Evolutionary conservation across 2,888 invertebrate species (phyloP).

Genomic region (Thereva nobilitata): DNA sequence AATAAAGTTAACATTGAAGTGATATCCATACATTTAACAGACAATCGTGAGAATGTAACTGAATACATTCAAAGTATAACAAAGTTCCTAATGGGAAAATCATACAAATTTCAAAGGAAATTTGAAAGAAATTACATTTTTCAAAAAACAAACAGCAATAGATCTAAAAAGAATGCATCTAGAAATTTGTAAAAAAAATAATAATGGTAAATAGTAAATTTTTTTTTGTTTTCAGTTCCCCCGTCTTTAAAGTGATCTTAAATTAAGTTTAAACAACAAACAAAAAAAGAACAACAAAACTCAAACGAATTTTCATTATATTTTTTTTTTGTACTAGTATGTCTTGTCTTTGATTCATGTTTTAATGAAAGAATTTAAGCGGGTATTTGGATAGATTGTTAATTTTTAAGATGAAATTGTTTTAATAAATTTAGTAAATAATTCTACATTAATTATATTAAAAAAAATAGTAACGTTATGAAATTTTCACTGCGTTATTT

Average conservation of each 20-base stretch:
- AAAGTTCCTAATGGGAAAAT: conserved; percentile 57
- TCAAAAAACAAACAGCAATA: conserved; percentile 52
- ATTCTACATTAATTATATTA: too few species aligned
- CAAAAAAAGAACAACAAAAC: background rate
- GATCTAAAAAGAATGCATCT: conserved; percentile 49
- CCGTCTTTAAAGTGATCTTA: conserved; percentile 16
- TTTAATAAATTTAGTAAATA: conserved; percentile 24
- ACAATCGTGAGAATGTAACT: conserved; percentile 38
- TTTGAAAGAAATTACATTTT: conserved; percentile 58
- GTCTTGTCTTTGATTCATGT: conserved; percentile 28
- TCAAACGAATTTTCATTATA: background rate
- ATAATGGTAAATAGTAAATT: background rate
- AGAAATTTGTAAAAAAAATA: conserved; percentile 6
- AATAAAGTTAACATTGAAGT: conserved; percentile 56
- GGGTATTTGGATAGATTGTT: background rate
- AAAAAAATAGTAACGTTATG: too few species aligned
- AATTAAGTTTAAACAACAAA: conserved; percentile 20
- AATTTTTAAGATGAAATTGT: conserved; percentile 28
- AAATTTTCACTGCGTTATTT: too few species aligned
- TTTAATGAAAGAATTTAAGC: conserved; percentile 25
- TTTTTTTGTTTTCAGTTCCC: background rate
- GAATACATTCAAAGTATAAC: conserved; percentile 55
- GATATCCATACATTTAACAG: conserved; percentile 56
- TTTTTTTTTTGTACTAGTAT: conserved; percentile 11
- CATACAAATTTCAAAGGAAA: conserved; percentile 55